phyloP scores from a whole-genome alignment of 1,140 invertebrate species.

The Camponotus pennsylvanicus region DNA sequence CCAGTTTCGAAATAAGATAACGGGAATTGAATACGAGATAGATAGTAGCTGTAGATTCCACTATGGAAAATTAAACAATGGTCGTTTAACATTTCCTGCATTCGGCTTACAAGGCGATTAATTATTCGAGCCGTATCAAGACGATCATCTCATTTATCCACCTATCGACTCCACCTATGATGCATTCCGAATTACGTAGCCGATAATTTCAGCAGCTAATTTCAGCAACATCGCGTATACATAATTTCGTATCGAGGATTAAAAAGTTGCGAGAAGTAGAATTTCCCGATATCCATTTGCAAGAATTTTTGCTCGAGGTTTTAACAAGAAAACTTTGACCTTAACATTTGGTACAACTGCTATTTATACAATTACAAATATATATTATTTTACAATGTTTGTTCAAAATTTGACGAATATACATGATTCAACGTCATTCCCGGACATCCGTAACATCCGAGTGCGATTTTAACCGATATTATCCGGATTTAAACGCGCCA shows the following conservation, averaged over 20 bases:
- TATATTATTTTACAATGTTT: background rate
- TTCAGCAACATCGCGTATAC: background rate
- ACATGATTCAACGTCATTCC: background rate
- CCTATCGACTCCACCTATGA: conserved; percentile 8
- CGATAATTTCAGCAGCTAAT: background rate
- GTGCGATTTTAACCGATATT: background rate
- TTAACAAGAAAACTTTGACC: background rate
- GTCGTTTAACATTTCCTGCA: conserved; percentile 27
- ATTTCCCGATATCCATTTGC: background rate
- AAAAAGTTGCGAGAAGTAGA: background rate
- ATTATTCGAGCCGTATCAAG: conserved; percentile 44
- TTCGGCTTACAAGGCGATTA: conserved; percentile 29
- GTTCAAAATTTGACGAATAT: background rate
- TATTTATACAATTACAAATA: background rate
- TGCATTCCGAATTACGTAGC: background rate
- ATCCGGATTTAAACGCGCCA: background rate
- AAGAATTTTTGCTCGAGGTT: background rate
- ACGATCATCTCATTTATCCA: conserved; percentile 15
- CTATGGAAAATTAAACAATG: background rate
- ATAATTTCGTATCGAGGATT: background rate
- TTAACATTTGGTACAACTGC: background rate
- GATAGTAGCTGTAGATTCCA: background rate
- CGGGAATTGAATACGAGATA: conserved; percentile 28
- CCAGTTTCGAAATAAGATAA: conserved; percentile 39
- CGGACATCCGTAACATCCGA: background rate